Base-by-base conservation (phyloP, 2,113 vertebrate genomes). In the Oreotragus oreotragus region DNA sequence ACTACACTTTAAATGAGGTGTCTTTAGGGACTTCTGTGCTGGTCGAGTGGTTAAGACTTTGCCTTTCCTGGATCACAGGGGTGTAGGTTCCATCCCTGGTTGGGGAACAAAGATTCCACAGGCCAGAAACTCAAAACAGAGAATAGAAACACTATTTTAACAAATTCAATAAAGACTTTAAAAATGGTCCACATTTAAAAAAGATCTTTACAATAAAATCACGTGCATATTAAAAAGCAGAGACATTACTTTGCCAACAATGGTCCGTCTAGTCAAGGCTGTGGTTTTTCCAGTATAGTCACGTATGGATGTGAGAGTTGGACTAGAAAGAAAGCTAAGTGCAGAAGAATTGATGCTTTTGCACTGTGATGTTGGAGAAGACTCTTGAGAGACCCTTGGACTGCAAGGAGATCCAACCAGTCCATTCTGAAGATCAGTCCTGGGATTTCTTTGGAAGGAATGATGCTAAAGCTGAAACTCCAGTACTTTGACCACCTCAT, bases 281-380 rank as follows among this genome's bases (percentile, higher is more conserved):
- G 16, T n/a, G 17, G n/a, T 70, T 70, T 70, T 36, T 21, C 9
- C n/a, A 70, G n/a, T 11, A 66, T 5, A 66, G 64, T 66, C 17
- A 70, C 10, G 4, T 5, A 70, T 21, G 17, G 17, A 70, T 70
- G 4, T 21, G 17, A 70, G n/a, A 36, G 64, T 19, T 70, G 33
- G 33, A 66, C 8, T 21, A 66, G 9, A 36, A 66, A 36, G 33
- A 10, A 66, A 66, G 33, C 33, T 19, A 1, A 11, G n/a, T 0
- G 0, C 64, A 2, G 2, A 70, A 19, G 4, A 66, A n/a, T 0
- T 21, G 64, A 36, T 21, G 64, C 64, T 70, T 36, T 36, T 0
- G n/a, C 21, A 70, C 64, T 36, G n/a, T 21, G 64, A 4, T 70
- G n/a, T 1, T 70, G 64, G 64, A 70, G 64, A 36, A 66, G 64